Evolutionary conservation across 1,140 invertebrate species (phyloP).

Genomic region (Holcopasites calliopsidis): DNA sequence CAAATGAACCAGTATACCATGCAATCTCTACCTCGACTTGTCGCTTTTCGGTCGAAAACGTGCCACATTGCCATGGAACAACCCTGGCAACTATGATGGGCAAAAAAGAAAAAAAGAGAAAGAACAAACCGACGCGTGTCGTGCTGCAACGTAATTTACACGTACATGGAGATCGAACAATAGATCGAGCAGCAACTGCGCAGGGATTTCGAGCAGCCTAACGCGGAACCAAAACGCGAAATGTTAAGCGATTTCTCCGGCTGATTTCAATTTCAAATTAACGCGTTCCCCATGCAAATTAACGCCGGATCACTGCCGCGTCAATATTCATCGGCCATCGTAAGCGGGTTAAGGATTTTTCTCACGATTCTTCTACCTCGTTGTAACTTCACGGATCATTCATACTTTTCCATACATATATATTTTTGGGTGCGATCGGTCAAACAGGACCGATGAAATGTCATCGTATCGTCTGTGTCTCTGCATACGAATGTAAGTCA

Average conservation of each 20-base stretch:
- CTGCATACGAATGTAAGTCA: slow-evolving; percentile 23
- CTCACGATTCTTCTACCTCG: background rate
- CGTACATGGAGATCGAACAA: slow-evolving; percentile 11
- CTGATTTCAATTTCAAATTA: slow-evolving; percentile 50
- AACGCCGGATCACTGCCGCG: slow-evolving; percentile 13
- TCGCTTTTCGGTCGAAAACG: background rate
- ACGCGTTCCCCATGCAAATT: slow-evolving; percentile 41
- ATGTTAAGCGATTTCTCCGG: slow-evolving; percentile 40
- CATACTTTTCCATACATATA: background rate
- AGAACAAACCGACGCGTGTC: background rate
- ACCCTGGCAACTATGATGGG: background rate
- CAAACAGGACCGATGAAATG: background rate
- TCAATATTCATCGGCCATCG: slow-evolving; percentile 53
- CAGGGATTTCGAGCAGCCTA: slow-evolving; percentile 12
- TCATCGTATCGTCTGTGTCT: slow-evolving; percentile 23
- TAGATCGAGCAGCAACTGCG: background rate
- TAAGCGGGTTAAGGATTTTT: slow-evolving; percentile 20
- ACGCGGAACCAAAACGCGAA: slow-evolving; percentile 30
- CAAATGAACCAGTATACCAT: too few relatives aligned
- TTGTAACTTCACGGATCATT: background rate
- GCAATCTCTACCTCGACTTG: too few relatives aligned
- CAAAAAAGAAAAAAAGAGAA: background rate
- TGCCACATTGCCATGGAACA: background rate
- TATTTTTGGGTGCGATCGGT: slow-evolving; percentile 20
- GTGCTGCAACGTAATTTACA: slow-evolving; percentile 8